These are phyloP conservation scores for Myathropa florea DNA, from an alignment of 2,888 invertebrate genomes.

Conservation along the genomic window DNA sequence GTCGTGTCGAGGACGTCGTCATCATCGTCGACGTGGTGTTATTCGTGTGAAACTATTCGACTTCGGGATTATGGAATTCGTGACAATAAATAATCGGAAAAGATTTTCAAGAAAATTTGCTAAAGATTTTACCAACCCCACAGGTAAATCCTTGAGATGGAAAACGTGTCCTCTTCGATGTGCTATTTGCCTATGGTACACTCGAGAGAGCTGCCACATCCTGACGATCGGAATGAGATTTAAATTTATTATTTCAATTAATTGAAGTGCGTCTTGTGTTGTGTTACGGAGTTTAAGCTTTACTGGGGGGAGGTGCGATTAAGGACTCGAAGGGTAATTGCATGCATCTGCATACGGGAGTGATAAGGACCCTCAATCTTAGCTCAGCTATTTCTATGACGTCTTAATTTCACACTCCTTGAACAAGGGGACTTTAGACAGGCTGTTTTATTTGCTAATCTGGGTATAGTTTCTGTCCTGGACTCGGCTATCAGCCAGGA, in stretches of 20 bases:
- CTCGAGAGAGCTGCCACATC: not conserved
- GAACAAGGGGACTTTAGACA: too few species aligned
- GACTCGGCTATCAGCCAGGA: too few species aligned
- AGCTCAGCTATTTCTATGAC: too few species aligned
- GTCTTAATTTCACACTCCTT: too few species aligned
- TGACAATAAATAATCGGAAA: conserved; percentile 68
- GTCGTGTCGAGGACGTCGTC: not conserved
- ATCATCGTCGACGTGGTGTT: conserved; percentile 1
- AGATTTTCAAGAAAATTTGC: conserved; percentile 63
- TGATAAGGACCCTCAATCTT: too few species aligned
- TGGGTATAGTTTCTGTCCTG: too few species aligned
- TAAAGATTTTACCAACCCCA: conserved; percentile 34
- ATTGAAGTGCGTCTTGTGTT: not conserved
- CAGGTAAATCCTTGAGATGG: conserved; percentile 60
- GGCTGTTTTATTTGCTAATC: too few species aligned
- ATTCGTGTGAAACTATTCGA: conserved; percentile 70
- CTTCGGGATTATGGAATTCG: conserved; percentile 68
- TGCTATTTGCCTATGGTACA: conserved; percentile 23
- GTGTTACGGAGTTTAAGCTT: not conserved
- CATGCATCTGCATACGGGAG: not conserved
- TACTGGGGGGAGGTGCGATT: not conserved
- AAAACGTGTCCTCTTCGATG: conserved; percentile 50
- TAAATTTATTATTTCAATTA: not conserved
- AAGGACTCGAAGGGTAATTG: not conserved
- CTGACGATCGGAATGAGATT: not conserved